Evolutionary conservation across 2,797 vertebrate species (phyloP).

Genomic region (Arctocebus calabarensis): DNA sequence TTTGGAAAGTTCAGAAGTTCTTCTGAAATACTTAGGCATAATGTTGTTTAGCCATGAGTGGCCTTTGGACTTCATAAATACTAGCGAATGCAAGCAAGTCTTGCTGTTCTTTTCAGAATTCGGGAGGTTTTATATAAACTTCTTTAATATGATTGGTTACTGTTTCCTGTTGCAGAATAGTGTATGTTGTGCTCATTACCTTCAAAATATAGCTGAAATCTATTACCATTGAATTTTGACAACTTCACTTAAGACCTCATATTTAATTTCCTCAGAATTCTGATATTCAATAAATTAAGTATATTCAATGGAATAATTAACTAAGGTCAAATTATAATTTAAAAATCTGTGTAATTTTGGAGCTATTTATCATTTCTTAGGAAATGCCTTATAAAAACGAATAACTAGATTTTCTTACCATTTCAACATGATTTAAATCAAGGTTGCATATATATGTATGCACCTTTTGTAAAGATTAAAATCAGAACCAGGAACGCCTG

Average conservation of each 20-base stretch:
- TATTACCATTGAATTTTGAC: not conserved
- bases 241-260: not conserved
- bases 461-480: not conserved
- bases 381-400: slow-evolving; percentile 55
- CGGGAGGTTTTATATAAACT: slow-evolving; percentile 1
- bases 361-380: not conserved
- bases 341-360: not conserved
- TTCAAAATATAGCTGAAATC: slow-evolving; percentile 42
- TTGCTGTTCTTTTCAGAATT: slow-evolving; percentile 25
- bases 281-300: slow-evolving; percentile 6
- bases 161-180: not conserved
- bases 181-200: slow-evolving; percentile 28
- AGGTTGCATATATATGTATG: not conserved
- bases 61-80: not conserved
- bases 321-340: slow-evolving; percentile 27
- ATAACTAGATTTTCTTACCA: not conserved
- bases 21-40: not conserved
- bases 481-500: slow-evolving; percentile 49
- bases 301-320: slow-evolving; percentile 11
- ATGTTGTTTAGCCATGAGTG: not conserved
- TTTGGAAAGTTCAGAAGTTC: not conserved
- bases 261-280: slow-evolving; percentile 31
- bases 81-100: not conserved
- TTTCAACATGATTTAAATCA: slow-evolving; percentile 6
- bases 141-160: not conserved